Base-by-base conservation (phyloP, 1,140 invertebrate genomes). In the Heliconius nattereri region DNA sequence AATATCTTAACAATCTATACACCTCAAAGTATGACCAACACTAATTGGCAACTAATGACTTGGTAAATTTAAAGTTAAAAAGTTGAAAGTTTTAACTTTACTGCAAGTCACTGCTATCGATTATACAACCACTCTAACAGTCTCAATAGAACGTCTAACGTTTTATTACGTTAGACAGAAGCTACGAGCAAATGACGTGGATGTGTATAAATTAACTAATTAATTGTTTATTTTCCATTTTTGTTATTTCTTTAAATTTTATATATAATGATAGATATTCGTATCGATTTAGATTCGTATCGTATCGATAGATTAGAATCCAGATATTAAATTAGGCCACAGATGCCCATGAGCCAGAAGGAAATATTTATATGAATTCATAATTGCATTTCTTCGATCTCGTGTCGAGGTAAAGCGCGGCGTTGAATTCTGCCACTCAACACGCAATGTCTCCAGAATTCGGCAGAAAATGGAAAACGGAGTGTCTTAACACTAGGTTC, bases 1-100 rank as follows among this genome's bases (percentile, higher is more conserved):
- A 60, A 60, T n/a, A 23, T 3, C 6, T 29, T 11, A n/a, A 23
- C n/a, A 66, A 29, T 11, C 11, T 6, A 3, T 1, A 13, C 26
- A 29, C 13, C 9, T 16, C n/a, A 66, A 66, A 29, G 11, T 23
- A 66, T 29, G 2, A 60, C 13, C 26, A 29, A 7, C 29, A 66
- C 13, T 66, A 29, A 66, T 66, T 29, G 60, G 11, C 60, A 66
- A 26, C n/a, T 66, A 66, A 66, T 66, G 60, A 66, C 60, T 66
- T 29, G 60, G 60, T 26, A 66, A 66, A 66, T 66, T 66, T 66
- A 29, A 66, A 66, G 5, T 66, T 66, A 66, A 66, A 26, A 66
- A 66, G n/a, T 19, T 66, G 60, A 66, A 66, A 66, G 26, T 66
- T 66, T 66, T 29, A 26, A 13, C 60, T 66, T 66, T 66, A 66